Percentiles rank a stretch among this genome's conserved stretches.
These are phyloP conservation scores for Drosophila mimica DNA, from an alignment of 2,888 invertebrate species.

Conservation along the genomic window DNA sequence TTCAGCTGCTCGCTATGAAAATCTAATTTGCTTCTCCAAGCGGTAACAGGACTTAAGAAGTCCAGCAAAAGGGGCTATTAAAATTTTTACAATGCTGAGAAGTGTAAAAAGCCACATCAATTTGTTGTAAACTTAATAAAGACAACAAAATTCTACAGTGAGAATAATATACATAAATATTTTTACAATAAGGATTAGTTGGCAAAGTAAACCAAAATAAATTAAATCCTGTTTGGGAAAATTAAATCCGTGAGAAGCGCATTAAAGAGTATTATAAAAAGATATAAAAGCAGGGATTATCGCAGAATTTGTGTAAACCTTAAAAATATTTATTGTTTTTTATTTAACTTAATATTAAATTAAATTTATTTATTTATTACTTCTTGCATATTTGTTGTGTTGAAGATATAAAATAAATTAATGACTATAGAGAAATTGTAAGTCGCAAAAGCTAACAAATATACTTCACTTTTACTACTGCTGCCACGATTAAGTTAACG, in stretches of 20 bases:
- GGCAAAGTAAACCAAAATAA: background rate
- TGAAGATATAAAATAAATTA: background rate
- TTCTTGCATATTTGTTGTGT: background rate
- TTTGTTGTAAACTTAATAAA: background rate
- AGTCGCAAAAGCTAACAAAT: background rate
- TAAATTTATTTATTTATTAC: background rate
- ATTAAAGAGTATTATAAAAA: background rate
- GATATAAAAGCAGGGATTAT: background rate
- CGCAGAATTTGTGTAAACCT: background rate
- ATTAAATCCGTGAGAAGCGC: background rate
- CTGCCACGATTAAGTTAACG: background rate
- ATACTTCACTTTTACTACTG: background rate
- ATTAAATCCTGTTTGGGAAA: background rate
- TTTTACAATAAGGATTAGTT: background rate
- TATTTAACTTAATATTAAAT: background rate
- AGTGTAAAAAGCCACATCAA: background rate
- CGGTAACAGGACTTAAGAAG: background rate
- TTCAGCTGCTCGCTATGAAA: background rate
- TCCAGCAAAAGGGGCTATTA: background rate
- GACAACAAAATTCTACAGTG: background rate
- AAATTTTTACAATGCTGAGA: background rate
- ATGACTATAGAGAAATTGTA: background rate
- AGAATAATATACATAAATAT: background rate
- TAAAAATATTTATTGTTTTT: background rate
- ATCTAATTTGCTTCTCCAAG: background rate